Base-by-base conservation (phyloP, 1,140 invertebrate species). In the Chlorops oryzae region DNA sequence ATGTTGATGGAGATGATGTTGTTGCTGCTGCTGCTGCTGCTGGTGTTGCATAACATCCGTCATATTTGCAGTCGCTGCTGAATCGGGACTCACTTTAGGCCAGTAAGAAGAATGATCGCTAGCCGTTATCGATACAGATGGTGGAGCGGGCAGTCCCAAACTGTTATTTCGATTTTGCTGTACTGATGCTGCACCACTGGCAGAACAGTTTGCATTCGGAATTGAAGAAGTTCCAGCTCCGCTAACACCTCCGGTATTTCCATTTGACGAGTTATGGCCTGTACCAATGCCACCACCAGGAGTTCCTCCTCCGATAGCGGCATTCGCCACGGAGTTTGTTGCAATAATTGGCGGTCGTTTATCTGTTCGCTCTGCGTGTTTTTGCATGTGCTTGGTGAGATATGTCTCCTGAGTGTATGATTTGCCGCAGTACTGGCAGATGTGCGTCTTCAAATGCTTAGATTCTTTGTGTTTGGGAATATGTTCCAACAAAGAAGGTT, bases 381-480 rank as follows among this genome's bases (percentile, higher is more conserved):
- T 99, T 70, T 96, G 92, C 93, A 98, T 96, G 73, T 99, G 96
- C 72, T 98, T 96, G 55, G 90, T 91, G 62, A 99, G 79, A 74
- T 99, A 99, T 13, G 96, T 98, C 76, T 98, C 95, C 74, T 99
- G 96, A 5, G 96, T 98, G 75, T 99, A 99, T 47, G 91, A 95
- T 75, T 99, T 99, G 62, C 96, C 96, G 75, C 96, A 99, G 73
- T 95, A 96, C 66, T 95, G 91, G 74, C 96, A 99, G 70, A 99
- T 98, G 79, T 99, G 95, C 42, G 96, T 98, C 75, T 99, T 99
- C 28, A 98, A 79, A 73, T 99, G 96, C 76, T 99, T 99, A 34
- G 94, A 97, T 72, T 99, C 96, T 77, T 97, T 97, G 78, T 99
- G 96, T 77, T 98, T 98, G 25, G 96, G 93, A 77, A 97, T 97